Percentiles rank a stretch among this genome's conserved stretches.
Evolutionary conservation across 2,888 invertebrate genomes (phyloP).

Genomic region (Pandemis heparana): DNA sequence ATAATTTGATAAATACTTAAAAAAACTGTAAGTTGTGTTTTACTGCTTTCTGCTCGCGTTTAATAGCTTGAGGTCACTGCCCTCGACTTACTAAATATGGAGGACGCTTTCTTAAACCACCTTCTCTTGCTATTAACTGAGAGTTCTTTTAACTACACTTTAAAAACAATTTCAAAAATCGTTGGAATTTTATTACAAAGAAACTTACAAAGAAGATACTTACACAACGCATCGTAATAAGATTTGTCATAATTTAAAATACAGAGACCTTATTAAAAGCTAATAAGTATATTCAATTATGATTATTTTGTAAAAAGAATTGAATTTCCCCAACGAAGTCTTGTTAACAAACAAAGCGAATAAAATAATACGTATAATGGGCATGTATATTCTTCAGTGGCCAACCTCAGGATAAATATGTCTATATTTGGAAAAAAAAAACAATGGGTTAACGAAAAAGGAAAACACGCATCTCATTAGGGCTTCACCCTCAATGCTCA

Average conservation of each 20-base stretch:
- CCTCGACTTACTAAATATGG: neutral
- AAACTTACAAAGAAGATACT: neutral
- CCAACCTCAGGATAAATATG: neutral
- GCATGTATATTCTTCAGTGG: neutral
- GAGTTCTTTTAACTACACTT: neutral
- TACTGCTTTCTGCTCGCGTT: neutral
- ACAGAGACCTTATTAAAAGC: neutral
- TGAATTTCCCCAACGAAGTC: neutral
- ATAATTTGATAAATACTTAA: neutral
- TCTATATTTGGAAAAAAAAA: slow-evolving; percentile 3
- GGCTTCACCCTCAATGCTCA: neutral
- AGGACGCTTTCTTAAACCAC: neutral
- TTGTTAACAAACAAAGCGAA: slow-evolving; percentile 19
- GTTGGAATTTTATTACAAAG: neutral
- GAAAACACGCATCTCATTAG: slow-evolving; percentile 32
- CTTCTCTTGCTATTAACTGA: neutral
- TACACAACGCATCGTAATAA: neutral
- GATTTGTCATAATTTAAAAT: neutral
- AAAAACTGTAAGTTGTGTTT: neutral
- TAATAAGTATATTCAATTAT: neutral
- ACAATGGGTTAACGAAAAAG: slow-evolving; percentile 2
- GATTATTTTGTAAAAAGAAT: neutral
- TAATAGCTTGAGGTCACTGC: neutral
- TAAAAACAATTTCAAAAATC: neutral
- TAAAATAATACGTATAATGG: slow-evolving; percentile 1